Percentiles rank a stretch among this genome's conserved stretches.
Conservation (phyloP, 92 coral and sea anemone genomes). For the Meandrina meandrites region DNA sequence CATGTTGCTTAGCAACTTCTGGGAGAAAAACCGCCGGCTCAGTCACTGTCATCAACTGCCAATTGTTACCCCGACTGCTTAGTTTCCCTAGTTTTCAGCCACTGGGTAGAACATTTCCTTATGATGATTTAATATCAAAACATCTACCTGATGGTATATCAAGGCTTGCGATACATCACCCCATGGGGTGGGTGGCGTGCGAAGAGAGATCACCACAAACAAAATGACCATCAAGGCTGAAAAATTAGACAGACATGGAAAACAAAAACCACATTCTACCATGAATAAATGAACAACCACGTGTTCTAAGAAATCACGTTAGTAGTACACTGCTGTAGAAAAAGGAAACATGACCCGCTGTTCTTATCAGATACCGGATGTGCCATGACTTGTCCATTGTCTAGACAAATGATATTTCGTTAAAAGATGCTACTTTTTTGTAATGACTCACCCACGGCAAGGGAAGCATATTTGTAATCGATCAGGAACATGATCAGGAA, state of each 20-base stretch:
- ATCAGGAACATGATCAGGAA: conserved; percentile 90
- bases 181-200: conserved; percentile 98
- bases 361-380: background rate
- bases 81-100: background rate
- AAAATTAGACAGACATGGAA: no score
- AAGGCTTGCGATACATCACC: conserved; percentile 98
- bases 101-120: background rate
- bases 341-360: background rate
- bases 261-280: background rate
- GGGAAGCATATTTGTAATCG: conserved; percentile 71
- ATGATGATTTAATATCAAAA: background rate
- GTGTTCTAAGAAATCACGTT: background rate
- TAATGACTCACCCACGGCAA: conserved; percentile 79
- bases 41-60: no score
- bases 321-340: background rate
- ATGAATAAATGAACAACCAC: background rate
- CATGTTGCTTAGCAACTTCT: no score
- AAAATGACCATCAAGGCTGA: conserved; percentile 87
- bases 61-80: no score
- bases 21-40: no score
- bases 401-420: background rate
- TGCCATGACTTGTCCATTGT: background rate
- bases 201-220: conserved; percentile 91
- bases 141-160: conserved; percentile 92
- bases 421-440: background rate